Evolutionary conservation across 2,113 vertebrate genomes (phyloP), one percentile per base, ranked within the genome.

Genomic region (Gymnocephalus cernua): DNA sequence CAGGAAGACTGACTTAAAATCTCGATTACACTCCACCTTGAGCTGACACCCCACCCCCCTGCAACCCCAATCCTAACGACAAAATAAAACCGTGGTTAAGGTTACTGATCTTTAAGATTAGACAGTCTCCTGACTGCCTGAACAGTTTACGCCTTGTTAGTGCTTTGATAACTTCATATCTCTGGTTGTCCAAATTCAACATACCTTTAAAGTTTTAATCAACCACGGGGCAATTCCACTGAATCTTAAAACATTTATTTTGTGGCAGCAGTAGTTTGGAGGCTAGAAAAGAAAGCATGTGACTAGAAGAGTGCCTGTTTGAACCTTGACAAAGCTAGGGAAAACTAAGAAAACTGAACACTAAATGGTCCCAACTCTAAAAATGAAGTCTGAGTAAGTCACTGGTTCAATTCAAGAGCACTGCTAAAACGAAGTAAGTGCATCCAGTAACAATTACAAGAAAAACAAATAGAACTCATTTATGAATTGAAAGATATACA

Each of bases 1-100:
- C 91, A 90, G 91, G 88, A 93, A 93, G 90, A 76, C 18, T 4
- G 77, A 79, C 68, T 77, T 59, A 65, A 82, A 84, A 76, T 90
- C 88, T 92, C 69, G 61, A 87, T 91, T 74, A 89, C 80, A 84
- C 88, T 89, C 82, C 85, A 83, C 87, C 87, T 75, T 68, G 63
- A 79, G 75, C 72, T 67, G 5, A 41, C 71, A 61, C 63, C 69
- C 62, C 75, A 29, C 71, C 80, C 13, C 21, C 16, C 19, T 4
- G 27, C 61, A 86, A 71, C 74, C 80, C 44, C 79, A 15, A 84
- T 75, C 70, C 88, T 91, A 91, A 89, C 86, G 82, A 86, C 86
- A 79, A 84, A 87, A 69, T 89, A 70, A 80, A 83, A 74, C 41
- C 80, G 88, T 63, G 85, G 87, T 84, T 82, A 61, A 80, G 62